Evolutionary conservation across 2,888 invertebrate genomes (phyloP), one percentile per base, ranked within the genome.

Genomic region (Hypomecis punctinalis): DNA sequence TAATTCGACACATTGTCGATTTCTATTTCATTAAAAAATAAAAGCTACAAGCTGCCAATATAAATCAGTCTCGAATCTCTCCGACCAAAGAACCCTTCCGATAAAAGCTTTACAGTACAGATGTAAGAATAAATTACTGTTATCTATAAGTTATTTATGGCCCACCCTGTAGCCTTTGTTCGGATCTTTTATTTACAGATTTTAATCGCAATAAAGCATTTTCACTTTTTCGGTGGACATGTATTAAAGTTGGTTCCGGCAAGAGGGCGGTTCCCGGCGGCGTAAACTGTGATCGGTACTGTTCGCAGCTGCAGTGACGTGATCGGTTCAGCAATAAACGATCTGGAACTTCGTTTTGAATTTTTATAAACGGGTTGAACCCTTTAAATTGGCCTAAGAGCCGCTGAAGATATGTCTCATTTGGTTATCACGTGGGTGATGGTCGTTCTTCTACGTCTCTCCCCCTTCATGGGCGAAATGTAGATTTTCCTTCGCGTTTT

Each of bases 131-230:
- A 61, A 53, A 66, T 53, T 56, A 56, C 56, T 66, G 65, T 57
- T 66, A 66, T 61, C 57, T 66, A 66, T 66, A 66, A 61, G 61
- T 65, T 23, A 71, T 73, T 68, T 68, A 68, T 68, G 62, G 65
- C 63, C 58, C 63, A 62, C 68, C 61, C 61, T 66, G 63, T 62
- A 67, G 55, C 70, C 68, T 68, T 70, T 70, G 69, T 75, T 75
- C 65, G 57, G 43, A 45, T 53, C 71, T 67, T 72, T 73, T 76
- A 75, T 78, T 73, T 76, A 70, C 67, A 71, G 53, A 68, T 68
- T 72, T 69, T 72, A 74, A 76, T 71, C 55, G 73, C 62, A 70
- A 71, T 71, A 61, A 77, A 75, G 69, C 71, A 73, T 72, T 70
- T 67, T 71, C 46, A 69, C 68, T 70, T 75, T 68, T 56, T 52